phyloP scores from a whole-genome alignment of 2,888 invertebrate species.

The Mythimna lalbum region DNA sequence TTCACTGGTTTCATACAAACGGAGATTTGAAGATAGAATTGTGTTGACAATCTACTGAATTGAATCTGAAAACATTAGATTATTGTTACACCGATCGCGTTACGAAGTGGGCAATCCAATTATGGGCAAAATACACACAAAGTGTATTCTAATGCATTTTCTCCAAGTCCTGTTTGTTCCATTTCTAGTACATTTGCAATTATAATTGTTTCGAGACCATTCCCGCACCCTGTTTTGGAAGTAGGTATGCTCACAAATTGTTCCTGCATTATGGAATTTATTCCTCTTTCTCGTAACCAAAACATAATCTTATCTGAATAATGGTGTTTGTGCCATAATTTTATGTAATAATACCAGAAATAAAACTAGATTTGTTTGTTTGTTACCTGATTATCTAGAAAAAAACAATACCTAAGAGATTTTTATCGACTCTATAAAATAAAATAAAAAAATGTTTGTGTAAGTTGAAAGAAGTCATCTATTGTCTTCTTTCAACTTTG shows the following conservation, averaged over 20 bases:
- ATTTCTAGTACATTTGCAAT: conserved; percentile 62
- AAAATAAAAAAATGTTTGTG: too few relatives aligned
- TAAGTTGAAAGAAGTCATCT: too few relatives aligned
- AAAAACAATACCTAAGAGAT: background rate
- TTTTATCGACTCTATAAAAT: background rate
- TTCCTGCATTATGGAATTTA: conserved; percentile 17
- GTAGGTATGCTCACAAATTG: conserved; percentile 21
- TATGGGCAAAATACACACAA: conserved; percentile 50
- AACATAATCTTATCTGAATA: conserved; percentile 36
- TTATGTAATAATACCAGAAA: conserved; percentile 4
- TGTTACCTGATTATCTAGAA: background rate
- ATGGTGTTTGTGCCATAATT: conserved; percentile 38
- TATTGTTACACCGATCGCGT: conserved; percentile 48
- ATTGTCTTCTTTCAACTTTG: background rate
- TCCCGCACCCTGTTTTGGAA: conserved; percentile 23
- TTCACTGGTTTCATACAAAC: background rate
- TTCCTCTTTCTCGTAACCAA: conserved; percentile 19
- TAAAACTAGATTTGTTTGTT: conserved; percentile 6
- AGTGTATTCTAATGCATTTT: conserved; percentile 61
- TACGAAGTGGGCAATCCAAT: conserved; percentile 60
- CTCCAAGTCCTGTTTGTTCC: conserved; percentile 61
- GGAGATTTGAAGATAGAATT: conserved; percentile 5
- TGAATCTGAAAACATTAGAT: conserved; percentile 22
- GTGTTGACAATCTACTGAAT: conserved; percentile 38
- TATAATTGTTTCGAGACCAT: conserved; percentile 46